A percentile compares a stretch with the other conserved stretches of the same genome.
Conservation (phyloP, 2,888 invertebrate species). For the Lepidocyrtoides sp. region DNA sequence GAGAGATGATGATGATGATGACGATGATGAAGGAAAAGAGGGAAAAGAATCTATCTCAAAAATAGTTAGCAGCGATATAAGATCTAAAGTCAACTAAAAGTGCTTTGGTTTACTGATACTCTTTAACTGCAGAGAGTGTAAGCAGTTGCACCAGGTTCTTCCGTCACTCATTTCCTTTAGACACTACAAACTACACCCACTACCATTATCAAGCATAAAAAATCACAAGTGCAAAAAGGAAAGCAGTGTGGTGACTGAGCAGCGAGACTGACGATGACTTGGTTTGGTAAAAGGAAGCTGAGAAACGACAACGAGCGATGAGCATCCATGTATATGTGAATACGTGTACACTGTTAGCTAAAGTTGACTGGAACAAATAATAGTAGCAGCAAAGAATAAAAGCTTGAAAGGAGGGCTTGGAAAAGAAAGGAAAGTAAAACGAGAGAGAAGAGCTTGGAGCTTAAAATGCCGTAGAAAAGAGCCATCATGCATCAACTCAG, state of each 20-base stretch:
- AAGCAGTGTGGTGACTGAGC: constrained; percentile 41
- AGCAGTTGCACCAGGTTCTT: constrained; percentile 58
- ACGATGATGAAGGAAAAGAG: constrained; percentile 4
- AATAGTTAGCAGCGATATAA: constrained; percentile 50
- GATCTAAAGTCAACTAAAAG: constrained; percentile 7
- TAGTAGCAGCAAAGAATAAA: constrained; percentile 56
- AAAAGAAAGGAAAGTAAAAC: constrained; percentile 43
- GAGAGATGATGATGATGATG: neutral
- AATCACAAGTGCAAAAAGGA: constrained; percentile 21
- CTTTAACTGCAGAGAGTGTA: constrained; percentile 8
- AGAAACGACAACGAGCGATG: constrained; percentile 39
- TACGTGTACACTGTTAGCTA: constrained; percentile 68
- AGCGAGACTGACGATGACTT: constrained; percentile 46
- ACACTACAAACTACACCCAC: constrained; percentile 51
- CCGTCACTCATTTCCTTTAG: constrained; percentile 70
- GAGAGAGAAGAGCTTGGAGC: constrained; percentile 63
- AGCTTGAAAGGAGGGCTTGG: constrained; percentile 46
- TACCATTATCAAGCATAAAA: constrained; percentile 46
- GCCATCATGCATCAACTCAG: constrained; percentile 80
- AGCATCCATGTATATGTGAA: constrained; percentile 17
- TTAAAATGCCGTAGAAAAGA: constrained; percentile 79
- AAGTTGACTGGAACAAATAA: constrained; percentile 77
- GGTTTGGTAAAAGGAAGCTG: constrained; percentile 59
- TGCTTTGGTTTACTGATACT: neutral
- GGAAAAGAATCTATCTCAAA: neutral